Conservation (phyloP, 2,888 invertebrate genomes). For the Oasisia sp. region DNA sequence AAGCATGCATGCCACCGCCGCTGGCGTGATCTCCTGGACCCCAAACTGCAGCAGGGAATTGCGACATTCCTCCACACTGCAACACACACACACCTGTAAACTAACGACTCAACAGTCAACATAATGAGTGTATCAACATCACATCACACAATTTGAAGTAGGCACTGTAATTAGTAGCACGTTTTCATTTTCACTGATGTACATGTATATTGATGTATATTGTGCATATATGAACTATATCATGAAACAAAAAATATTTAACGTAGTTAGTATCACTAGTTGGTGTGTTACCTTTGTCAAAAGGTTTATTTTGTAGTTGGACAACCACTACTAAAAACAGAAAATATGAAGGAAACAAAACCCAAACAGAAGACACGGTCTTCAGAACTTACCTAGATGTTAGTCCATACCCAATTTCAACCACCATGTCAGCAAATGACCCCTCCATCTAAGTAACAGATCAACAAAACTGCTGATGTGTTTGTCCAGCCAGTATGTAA, state of each 20-base stretch:
- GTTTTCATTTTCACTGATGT: not conserved
- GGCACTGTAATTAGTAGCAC: not conserved
- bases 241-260: too few relatives aligned
- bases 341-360: not conserved
- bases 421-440: conserved; percentile 81
- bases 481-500: not conserved
- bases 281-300: not conserved
- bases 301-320: not conserved
- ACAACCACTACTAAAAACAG: too few relatives aligned
- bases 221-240: too few relatives aligned
- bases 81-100: not conserved
- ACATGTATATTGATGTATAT: not conserved
- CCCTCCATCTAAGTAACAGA: conserved; percentile 55
- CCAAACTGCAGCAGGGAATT: conserved; percentile 84
- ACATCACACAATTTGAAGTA: not conserved
- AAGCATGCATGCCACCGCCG: conserved; percentile 79
- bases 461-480: not conserved
- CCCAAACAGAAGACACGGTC: not conserved
- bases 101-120: not conserved
- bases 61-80: conserved; percentile 69
- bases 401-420: conserved; percentile 91
- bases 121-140: not conserved
- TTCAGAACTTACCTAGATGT: conserved; percentile 70
- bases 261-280: too few relatives aligned
- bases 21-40: conserved; percentile 79